A percentile compares a stretch with the other conserved stretches of the same genome.
These are phyloP conservation scores for Geophilus truncorum DNA, from an alignment of 2,888 invertebrate species.

Conservation along the genomic window DNA sequence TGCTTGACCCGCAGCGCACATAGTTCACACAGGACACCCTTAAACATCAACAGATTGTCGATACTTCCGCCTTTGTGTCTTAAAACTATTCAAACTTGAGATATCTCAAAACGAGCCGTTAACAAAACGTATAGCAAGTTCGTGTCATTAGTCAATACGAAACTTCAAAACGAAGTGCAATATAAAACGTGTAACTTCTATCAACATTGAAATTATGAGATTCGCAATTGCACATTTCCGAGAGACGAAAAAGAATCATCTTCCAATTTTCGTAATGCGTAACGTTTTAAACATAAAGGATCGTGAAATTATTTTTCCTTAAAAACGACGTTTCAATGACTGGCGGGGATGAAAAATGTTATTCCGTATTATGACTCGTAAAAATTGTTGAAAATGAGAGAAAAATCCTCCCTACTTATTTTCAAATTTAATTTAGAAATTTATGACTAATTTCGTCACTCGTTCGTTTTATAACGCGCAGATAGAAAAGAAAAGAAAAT, in stretches of 20 bases:
- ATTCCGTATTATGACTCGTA: background rate
- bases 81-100: too few species aligned
- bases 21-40: background rate
- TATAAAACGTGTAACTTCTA: too few species aligned
- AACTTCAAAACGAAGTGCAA: too few species aligned
- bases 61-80: background rate
- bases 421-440: constrained; percentile 28
- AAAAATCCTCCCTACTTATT: constrained; percentile 7
- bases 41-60: background rate
- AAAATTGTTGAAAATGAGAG: background rate
- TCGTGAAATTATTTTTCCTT: background rate
- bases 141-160: too few species aligned
- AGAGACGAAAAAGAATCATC: background rate
- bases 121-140: too few species aligned
- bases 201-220: too few species aligned
- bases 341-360: background rate
- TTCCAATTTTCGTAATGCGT: background rate
- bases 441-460: constrained; percentile 21
- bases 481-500: background rate
- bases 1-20: background rate
- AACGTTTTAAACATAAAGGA: background rate
- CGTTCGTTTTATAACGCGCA: background rate
- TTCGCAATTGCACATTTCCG: background rate
- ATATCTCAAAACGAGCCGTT: too few species aligned
- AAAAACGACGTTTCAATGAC: background rate